Evolutionary conservation across 2,888 invertebrate species (phyloP), one percentile per base, ranked within the genome.

Genomic region (Cheilosia impressa): DNA sequence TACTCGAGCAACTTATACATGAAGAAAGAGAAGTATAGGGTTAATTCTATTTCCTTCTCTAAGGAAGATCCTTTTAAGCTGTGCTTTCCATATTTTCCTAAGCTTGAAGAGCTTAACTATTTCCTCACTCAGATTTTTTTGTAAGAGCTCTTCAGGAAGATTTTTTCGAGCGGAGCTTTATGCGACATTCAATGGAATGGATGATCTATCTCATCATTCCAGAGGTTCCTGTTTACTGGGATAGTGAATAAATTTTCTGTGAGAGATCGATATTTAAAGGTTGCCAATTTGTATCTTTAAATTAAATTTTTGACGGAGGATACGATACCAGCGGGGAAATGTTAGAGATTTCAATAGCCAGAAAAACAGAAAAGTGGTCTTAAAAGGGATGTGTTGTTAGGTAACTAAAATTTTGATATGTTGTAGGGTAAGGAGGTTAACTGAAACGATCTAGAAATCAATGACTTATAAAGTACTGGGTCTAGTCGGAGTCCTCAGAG

Each of bases 21-120:
- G 38, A 65, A 13, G 65, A 50, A 9, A 65, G 52, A 3, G 34
- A 34, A 6, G 6, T 27, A 5, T 27, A 27, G 27, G 15, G 10
- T 55, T 55, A 9, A 45, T 31, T 57, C 68, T 19, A 15, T 68
- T 57, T 1, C 55, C 31, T 7, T 24, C 24, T 53, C 53, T 53
- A 24, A 2, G 34, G 10, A 34, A 34, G 10, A 34, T 34, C 10
- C 65, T 53, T 41, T 52, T 66, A 1, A 66, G 24, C 9, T 66
- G n/a, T 5, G 24, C 17, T 41, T 45, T 17, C 45, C 17, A 45
- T n/a, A 45, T 45, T 45, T 45, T 17, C 17, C 27, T 6, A 6
- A 27, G 6, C 6, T 5, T 27, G 27, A 27, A 6, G 27, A 27
- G 27, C 27, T 5, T 27, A 27, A 6, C 27, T 27, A 41, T 27